Conservation (phyloP, 2,113 vertebrate genomes). For the Eupsittula cactorum region DNA sequence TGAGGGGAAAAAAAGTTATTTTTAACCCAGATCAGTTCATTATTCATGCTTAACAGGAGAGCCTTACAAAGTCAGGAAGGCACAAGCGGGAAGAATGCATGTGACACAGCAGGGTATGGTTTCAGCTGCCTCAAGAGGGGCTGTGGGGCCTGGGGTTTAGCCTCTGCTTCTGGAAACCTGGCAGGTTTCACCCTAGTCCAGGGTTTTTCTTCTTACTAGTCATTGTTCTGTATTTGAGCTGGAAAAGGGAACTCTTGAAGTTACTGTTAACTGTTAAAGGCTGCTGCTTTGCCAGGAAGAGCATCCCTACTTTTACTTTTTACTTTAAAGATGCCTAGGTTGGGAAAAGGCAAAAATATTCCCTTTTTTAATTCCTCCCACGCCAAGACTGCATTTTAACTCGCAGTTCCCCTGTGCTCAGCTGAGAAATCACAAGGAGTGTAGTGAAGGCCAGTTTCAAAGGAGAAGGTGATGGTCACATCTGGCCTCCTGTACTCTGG, state of each 20-base stretch:
- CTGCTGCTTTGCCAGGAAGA: neutral
- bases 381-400: neutral
- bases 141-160: neutral
- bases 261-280: neutral
- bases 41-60: conserved; percentile 25
- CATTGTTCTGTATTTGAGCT: neutral
- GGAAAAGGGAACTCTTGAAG: neutral
- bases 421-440: neutral
- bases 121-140: neutral
- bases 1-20: conserved; percentile 14
- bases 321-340: neutral
- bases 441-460: neutral
- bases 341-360: neutral
- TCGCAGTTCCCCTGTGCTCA: neutral
- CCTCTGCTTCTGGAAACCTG: neutral
- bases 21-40: neutral
- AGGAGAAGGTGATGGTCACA: neutral
- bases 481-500: neutral
- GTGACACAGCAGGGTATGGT: neutral
- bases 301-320: neutral
- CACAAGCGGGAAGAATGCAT: neutral
- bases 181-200: neutral
- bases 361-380: too few relatives aligned
- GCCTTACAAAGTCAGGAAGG: neutral
- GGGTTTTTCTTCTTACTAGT: neutral